These are phyloP conservation scores for Liolophura sinensis DNA, from an alignment of 1,140 invertebrate genomes.

Conservation along the genomic window DNA sequence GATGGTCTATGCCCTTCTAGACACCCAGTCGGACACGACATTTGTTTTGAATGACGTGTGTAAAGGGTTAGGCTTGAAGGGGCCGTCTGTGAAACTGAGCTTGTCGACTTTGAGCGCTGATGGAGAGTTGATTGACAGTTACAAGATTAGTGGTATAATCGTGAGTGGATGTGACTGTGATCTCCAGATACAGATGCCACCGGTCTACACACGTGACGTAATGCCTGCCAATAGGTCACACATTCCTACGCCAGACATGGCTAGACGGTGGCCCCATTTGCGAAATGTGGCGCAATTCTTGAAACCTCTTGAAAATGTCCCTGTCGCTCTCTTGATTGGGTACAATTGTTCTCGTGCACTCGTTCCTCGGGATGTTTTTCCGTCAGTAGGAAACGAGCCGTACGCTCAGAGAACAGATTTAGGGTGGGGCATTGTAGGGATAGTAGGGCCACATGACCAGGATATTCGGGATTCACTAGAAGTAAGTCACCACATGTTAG, in stretches of 20 bases:
- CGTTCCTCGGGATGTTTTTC: no score
- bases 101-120: conserved; percentile 16
- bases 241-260: conserved; percentile 16
- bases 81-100: conserved; percentile 5
- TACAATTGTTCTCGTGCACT: no score
- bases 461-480: no score
- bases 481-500: no score
- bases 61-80: conserved; percentile 8
- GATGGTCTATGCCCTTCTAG: conserved; percentile 20
- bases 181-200: conserved; percentile 3
- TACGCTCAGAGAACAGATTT: no score
- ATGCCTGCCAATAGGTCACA: conserved; percentile 24
- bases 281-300: conserved; percentile 2
- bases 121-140: conserved; percentile 9
- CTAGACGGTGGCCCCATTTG: conserved; percentile 14
- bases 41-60: conserved; percentile 19
- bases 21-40: conserved; percentile 23
- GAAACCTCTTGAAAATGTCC: no score
- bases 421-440: no score
- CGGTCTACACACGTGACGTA: conserved; percentile 13
- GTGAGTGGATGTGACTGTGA: conserved; percentile 11
- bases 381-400: no score
- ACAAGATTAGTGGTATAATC: conserved; percentile 11
- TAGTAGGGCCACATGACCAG: conserved; percentile 9
- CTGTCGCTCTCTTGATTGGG: no score